Conservation (phyloP, 1,140 invertebrate genomes). For the Dreissena rostriformis region DNA sequence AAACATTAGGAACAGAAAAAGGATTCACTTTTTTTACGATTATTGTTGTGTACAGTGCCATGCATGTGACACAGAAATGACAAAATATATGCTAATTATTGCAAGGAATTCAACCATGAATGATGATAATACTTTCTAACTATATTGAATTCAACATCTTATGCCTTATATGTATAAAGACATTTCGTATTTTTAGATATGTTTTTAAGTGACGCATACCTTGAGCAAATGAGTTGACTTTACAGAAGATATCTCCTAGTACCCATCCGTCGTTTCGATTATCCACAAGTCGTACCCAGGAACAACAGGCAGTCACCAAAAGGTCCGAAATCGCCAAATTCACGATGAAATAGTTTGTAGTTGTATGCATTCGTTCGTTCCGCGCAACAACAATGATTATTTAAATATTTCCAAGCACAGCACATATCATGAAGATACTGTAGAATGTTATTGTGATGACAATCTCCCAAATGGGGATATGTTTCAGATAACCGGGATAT, state of each 20-base stretch:
- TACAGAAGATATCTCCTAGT: constrained; percentile 81
- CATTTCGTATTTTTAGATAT: too few relatives aligned
- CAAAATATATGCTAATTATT: too few relatives aligned
- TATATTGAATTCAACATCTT: too few relatives aligned
- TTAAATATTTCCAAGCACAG: constrained; percentile 91
- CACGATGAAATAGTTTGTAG: constrained; percentile 96
- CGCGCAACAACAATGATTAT: constrained; percentile 93
- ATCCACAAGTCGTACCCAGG: constrained; percentile 82
- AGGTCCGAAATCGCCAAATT: constrained; percentile 95
- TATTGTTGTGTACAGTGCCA: too few relatives aligned
- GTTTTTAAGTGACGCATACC: too few relatives aligned
- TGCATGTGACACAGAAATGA: too few relatives aligned
- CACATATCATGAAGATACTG: constrained; percentile 83
- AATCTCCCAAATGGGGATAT: constrained; percentile 30
- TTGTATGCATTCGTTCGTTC: constrained; percentile 92
- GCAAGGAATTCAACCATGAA: too few relatives aligned
- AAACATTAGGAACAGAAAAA: too few relatives aligned
- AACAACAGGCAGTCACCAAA: constrained; percentile 92
- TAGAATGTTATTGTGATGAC: constrained; percentile 24
- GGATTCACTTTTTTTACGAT: too few relatives aligned
- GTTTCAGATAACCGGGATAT: constrained; percentile 17
- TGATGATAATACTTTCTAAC: too few relatives aligned
- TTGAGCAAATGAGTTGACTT: too few relatives aligned
- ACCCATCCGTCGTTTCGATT: constrained; percentile 74
- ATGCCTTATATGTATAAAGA: too few relatives aligned